Evolutionary conservation across 2,113 vertebrate species (phyloP).

Genomic region (Nibea coibor): DNA sequence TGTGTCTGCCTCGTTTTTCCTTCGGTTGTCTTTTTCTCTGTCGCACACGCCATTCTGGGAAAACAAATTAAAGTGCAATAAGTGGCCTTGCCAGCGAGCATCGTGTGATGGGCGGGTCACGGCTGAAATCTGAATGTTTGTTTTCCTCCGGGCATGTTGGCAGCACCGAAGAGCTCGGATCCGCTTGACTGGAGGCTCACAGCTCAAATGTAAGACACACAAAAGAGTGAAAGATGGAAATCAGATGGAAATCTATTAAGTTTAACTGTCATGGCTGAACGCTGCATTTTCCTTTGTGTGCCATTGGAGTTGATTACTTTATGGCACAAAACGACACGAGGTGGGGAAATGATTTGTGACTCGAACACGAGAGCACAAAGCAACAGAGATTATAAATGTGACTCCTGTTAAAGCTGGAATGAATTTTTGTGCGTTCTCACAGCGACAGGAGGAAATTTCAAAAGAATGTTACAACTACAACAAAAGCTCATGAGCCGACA

Average conservation of each 20-base stretch:
- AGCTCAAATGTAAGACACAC: neutral
- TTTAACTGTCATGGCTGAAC: too few species aligned
- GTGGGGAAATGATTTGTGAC: neutral
- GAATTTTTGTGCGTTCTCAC: neutral
- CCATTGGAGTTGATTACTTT: neutral
- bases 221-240: neutral
- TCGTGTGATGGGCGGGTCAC: slow-evolving; percentile 5
- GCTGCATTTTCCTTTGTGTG: neutral
- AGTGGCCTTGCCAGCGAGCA: slow-evolving; percentile 2
- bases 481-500: neutral
- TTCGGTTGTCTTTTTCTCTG: neutral
- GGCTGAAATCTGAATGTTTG: neutral
- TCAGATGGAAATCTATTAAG: neutral
- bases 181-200: neutral
- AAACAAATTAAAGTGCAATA: slow-evolving; percentile 52
- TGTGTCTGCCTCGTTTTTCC: neutral
- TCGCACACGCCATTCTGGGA: slow-evolving; percentile 11
- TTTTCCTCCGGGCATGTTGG: neutral
- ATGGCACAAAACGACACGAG: neutral
- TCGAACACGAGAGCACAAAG: neutral
- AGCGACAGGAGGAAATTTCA: neutral
- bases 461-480: neutral
- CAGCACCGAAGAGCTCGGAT: neutral
- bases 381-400: neutral
- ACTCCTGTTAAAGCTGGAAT: neutral